These are phyloP conservation scores for Spheniscus humboldti DNA, from an alignment of 2,797 vertebrate species.

Conservation along the genomic window DNA sequence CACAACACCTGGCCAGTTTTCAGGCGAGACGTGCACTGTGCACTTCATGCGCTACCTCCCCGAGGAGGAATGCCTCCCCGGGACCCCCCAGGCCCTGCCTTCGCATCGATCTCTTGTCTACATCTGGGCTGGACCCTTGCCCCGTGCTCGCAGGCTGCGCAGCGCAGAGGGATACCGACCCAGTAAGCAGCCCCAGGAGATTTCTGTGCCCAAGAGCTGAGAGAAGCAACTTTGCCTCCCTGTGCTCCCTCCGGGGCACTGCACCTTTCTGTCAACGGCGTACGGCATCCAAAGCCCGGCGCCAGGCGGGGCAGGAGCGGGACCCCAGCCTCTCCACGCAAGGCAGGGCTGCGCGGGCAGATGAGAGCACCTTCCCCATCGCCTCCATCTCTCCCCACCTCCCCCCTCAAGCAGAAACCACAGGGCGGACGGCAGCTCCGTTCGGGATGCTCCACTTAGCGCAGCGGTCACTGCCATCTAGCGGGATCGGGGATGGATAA, in stretches of 20 bases:
- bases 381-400: neutral
- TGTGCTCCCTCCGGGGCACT: too few species aligned
- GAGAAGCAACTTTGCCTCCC: neutral
- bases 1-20: neutral
- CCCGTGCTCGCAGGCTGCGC: neutral
- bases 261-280: neutral
- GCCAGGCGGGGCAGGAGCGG: neutral
- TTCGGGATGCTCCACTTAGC: accelerated
- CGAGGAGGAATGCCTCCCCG: accelerated
- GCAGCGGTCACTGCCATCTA: slow-evolving; percentile 1
- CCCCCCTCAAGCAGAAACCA: accelerated
- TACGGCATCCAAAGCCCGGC: accelerated
- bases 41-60: neutral
- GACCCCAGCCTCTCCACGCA: neutral
- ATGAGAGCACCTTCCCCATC: neutral
- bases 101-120: accelerated
- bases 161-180: neutral
- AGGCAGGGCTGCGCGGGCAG: neutral
- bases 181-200: neutral
- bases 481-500: neutral
- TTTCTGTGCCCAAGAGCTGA: neutral
- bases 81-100: too few species aligned
- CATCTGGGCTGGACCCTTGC: accelerated
- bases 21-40: accelerated
- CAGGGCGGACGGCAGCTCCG: accelerated